Percentiles rank a stretch among this genome's conserved stretches.
Conservation (phyloP, 2,888 invertebrate species). For the Salticus scenicus region DNA sequence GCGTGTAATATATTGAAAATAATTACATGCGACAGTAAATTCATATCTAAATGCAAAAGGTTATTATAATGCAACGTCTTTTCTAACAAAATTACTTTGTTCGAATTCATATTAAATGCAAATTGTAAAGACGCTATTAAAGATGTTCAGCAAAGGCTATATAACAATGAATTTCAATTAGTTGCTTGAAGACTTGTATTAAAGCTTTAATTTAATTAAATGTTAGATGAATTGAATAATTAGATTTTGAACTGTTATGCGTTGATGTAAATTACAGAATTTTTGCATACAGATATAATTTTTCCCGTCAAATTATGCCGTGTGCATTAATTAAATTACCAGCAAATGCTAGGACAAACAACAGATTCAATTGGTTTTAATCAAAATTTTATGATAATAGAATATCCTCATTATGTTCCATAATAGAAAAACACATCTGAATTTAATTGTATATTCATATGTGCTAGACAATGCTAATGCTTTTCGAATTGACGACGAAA, state of each 20-base stretch:
- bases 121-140: neutral
- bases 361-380: too few species aligned
- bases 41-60: neutral
- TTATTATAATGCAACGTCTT: neutral
- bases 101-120: neutral
- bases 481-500: too few species aligned
- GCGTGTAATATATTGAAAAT: neutral
- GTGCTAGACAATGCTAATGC: too few species aligned
- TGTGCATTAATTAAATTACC: too few species aligned
- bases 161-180: neutral
- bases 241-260: neutral
- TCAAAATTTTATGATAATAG: too few species aligned
- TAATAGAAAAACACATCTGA: too few species aligned
- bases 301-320: neutral
- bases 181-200: neutral
- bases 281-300: neutral
- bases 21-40: neutral
- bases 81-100: neutral
- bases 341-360: too few species aligned
- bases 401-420: too few species aligned
- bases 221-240: neutral
- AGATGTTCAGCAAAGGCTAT: neutral
- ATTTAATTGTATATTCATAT: too few species aligned
- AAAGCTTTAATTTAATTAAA: slow-evolving; percentile 4
- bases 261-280: neutral